Percentiles rank a stretch among this genome's conserved stretches.
phyloP scores from a whole-genome alignment of 2,113 vertebrate species.

The Entosphenus tridentatus region DNA sequence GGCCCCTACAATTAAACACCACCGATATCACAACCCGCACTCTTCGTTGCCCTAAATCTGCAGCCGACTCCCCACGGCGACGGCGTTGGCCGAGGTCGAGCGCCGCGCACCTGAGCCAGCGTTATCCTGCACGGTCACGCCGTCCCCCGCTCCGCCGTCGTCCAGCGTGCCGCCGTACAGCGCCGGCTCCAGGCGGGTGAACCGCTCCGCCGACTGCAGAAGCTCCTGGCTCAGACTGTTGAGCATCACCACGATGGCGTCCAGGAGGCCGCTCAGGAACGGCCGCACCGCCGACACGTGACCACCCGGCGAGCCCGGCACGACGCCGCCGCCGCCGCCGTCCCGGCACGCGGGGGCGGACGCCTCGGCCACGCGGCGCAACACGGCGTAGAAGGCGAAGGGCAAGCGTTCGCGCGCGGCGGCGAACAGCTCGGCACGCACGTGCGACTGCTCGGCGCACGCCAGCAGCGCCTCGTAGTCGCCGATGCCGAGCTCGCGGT shows the following conservation, averaged over 20 bases:
- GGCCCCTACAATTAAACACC: no score
- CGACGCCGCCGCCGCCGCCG: not conserved
- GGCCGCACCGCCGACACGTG: not conserved
- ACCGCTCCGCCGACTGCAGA: not conserved
- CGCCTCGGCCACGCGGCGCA: not conserved
- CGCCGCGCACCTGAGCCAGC: not conserved
- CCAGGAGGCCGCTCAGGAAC: slow-evolving; percentile 2
- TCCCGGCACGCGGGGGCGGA: not conserved
- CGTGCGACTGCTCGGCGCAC: not conserved
- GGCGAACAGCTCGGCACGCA: slow-evolving; percentile 4
- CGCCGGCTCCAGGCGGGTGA: not conserved
- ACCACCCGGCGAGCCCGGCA: not conserved
- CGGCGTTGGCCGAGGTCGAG: no score
- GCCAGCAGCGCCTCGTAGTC: slow-evolving; percentile 3
- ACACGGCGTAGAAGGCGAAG: slow-evolving; percentile 1
- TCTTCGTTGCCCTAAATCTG: no score
- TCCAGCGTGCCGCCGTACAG: slow-evolving; percentile 1
- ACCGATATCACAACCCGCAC: no score
- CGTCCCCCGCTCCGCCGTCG: not conserved
- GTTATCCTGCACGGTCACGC: not conserved
- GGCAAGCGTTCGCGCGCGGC: not conserved
- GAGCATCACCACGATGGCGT: slow-evolving; percentile 5
- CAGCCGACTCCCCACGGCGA: no score
- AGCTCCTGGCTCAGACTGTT: slow-evolving; percentile 4
- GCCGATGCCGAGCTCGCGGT: slow-evolving; percentile 3